Conservation (phyloP, 2,888 invertebrate species). For the Diarsia brunnea region DNA sequence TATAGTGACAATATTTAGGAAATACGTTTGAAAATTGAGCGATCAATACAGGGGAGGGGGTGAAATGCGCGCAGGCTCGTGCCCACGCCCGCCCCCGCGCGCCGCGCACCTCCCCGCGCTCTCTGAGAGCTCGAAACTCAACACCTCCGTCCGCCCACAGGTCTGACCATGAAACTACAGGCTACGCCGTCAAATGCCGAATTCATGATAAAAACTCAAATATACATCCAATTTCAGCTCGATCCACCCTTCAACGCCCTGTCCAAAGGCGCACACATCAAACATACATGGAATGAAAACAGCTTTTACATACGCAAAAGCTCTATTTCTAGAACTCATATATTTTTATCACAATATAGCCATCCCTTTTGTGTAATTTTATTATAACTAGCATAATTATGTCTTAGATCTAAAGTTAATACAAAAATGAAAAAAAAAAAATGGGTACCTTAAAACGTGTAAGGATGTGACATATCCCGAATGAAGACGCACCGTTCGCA, state of each 20-base stretch:
- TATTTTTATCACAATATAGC: not conserved
- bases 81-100: slow-evolving; percentile 80
- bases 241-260: not conserved
- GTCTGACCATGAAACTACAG: slow-evolving; percentile 74
- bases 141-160: slow-evolving; percentile 83
- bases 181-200: slow-evolving; percentile 63
- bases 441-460: slow-evolving; percentile 54
- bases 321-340: not conserved
- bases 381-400: not conserved
- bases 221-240: not conserved
- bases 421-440: not conserved
- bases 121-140: slow-evolving; percentile 76
- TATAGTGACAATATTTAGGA: slow-evolving; percentile 82
- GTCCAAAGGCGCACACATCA: not conserved
- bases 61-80: slow-evolving; percentile 80
- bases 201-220: slow-evolving; percentile 30
- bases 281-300: slow-evolving; percentile 1
- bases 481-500: slow-evolving; percentile 36
- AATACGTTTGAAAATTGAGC: slow-evolving; percentile 84
- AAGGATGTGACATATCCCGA: slow-evolving; percentile 51
- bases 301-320: slow-evolving; percentile 5
- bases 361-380: not conserved
- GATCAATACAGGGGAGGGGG: slow-evolving; percentile 86
- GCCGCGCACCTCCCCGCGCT: slow-evolving; percentile 65
- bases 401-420: not conserved